A percentile compares a stretch with the other conserved stretches of the same genome.
phyloP scores from a whole-genome alignment of 2,888 invertebrate genomes.

The Philereme transversata region DNA sequence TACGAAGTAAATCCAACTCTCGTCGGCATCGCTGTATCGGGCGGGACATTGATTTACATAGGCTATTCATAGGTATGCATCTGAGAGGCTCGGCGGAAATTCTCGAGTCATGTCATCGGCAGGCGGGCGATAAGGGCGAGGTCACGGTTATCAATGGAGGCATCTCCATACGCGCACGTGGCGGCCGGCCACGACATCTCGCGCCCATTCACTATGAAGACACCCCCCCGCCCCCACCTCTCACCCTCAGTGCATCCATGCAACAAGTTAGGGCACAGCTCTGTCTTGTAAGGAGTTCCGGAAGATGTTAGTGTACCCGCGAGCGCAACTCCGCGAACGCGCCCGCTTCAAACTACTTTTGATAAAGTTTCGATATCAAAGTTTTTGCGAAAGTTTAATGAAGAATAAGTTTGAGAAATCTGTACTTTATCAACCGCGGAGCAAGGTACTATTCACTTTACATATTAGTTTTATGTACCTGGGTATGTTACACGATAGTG shows the following conservation, averaged over 20 bases:
- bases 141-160: conserved; percentile 81
- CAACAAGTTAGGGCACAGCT: conserved; percentile 80
- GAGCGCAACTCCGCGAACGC: conserved; percentile 29
- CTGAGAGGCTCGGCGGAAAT: conserved; percentile 41
- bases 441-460: neutral
- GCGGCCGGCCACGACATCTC: conserved; percentile 80
- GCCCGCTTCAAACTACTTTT: conserved; percentile 18
- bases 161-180: conserved; percentile 81
- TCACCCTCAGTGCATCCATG: conserved; percentile 78
- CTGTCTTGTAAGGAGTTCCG: conserved; percentile 73
- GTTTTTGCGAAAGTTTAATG: conserved; percentile 22
- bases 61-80: conserved; percentile 26
- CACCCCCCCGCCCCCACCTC: conserved; percentile 57
- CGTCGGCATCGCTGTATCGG: conserved; percentile 2
- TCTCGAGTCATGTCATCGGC: conserved; percentile 64
- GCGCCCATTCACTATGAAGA: conserved; percentile 83
- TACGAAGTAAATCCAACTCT: conserved; percentile 2
- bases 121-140: conserved; percentile 76
- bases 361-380: conserved; percentile 19
- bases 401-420: conserved; percentile 8
- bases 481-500: neutral
- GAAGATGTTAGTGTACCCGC: conserved; percentile 53
- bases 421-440: neutral
- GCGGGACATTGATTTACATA: conserved; percentile 16
- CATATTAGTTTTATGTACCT: neutral